A percentile compares a stretch with the other conserved stretches of the same genome.
These are phyloP conservation scores for Eulemur rufifrons DNA, from an alignment of 2,113 vertebrate species.

Conservation along the genomic window DNA sequence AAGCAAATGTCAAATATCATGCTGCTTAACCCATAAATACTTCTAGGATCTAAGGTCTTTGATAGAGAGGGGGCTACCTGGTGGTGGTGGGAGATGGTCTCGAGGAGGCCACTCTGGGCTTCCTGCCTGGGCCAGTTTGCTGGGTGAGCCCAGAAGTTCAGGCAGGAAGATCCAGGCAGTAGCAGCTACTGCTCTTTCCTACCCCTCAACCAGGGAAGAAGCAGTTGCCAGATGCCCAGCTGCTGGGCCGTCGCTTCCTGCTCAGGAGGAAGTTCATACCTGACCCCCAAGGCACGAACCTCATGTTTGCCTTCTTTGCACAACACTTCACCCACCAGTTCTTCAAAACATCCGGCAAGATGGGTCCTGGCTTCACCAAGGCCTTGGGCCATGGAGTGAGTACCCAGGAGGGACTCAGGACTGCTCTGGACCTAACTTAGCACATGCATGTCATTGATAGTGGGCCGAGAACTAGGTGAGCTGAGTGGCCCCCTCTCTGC, in stretches of 20 bases:
- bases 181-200: not conserved
- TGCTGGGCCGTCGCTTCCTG: slow-evolving; percentile 87
- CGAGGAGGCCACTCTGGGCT: not conserved
- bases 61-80: not conserved
- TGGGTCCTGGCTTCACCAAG: slow-evolving; percentile 92
- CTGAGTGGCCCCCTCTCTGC: not conserved
- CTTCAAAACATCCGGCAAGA: slow-evolving; percentile 92
- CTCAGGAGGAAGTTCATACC: slow-evolving; percentile 89
- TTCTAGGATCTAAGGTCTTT: not conserved
- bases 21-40: not conserved
- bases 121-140: not conserved
- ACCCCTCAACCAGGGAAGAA: slow-evolving; percentile 85
- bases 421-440: not conserved
- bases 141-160: not conserved
- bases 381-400: slow-evolving; percentile 95
- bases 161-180: not conserved
- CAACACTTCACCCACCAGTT: slow-evolving; percentile 99
- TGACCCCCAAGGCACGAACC: slow-evolving; percentile 91
- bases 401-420: not conserved
- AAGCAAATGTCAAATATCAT: not conserved
- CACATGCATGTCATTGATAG: fast-evolving
- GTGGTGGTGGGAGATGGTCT: not conserved
- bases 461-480: not conserved
- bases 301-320: slow-evolving; percentile 98
- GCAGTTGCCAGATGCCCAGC: slow-evolving; percentile 88